Evolutionary conservation across 1,140 invertebrate genomes (phyloP), one percentile per base, ranked within the genome.

Genomic region (Charaxes varanes): DNA sequence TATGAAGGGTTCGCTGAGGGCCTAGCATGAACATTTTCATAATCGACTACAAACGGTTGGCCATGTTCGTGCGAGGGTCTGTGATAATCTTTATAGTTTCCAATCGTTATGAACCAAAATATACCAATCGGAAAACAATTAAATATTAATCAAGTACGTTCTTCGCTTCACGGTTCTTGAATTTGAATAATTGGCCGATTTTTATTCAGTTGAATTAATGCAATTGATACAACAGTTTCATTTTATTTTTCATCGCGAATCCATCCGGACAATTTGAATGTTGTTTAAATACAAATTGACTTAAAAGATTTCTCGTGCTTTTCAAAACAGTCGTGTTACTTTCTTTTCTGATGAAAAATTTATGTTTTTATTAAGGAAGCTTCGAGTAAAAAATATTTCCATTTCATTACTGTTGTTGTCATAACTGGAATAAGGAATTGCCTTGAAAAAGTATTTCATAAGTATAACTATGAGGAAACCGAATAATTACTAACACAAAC

Each of bases 141-240:
- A 64, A 81, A 73, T 79, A 81, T 81, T 81, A 73, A 79, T 74
- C 15, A 55, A 59, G 73, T 70, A 71, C 71, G 53, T 57, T 62
- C 66, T 72, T 64, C 74, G 70, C 55, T 71, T 64, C 69, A 63
- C 59, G 50, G 62, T 56, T 53, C 56, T 64, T 50, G 41, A 59
- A 76, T 81, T 77, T 81, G 72, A 81, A 81, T 81, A 81, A 81
- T 81, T 81, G 74, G 77, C 77, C 79, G 77, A 81, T 79, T 79
- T 76, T 81, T 79, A 81, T 81, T 69, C 74, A 76, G 63, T 62
- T 52, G 66, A 69, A 74, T 81, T 81, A 81, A 81, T 76, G 70
- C 63, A 78, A 76, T 76, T 65, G 62, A 62, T 71, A 64, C 60
- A 66, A 60, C 62, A 52, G 51, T 74, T 69, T 73, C 66, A 59